Evolutionary conservation across 1,140 invertebrate species (phyloP), one percentile per base, ranked within the genome.

Genomic region (Lanistes nyassanus): DNA sequence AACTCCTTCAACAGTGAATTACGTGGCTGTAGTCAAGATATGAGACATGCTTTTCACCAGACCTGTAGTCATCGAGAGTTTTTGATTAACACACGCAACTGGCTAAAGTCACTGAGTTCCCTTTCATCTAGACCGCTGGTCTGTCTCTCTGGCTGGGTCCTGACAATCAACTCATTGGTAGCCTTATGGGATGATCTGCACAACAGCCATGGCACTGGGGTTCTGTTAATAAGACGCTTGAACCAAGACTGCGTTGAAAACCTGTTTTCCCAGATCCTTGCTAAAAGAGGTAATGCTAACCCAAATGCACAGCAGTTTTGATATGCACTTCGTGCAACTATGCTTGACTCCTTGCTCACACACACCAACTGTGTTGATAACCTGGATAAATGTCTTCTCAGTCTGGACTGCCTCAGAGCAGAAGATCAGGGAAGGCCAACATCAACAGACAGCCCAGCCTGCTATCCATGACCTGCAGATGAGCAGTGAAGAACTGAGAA

Each of bases 221-320:
- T 34, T 36, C 65, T 67, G 11, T 36, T 31, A 26, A 67, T 36
- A 7, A 67, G 31, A 36, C 65, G 65, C 65, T 26, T 67, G 19
- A 67, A 67, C 65, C 65, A 67, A 67, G 65, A 67, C 65, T 67
- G 37, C 65, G 37, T 67, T 67, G 65, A 67, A 37, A 67, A 67
- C 65, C 31, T 67, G 26, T 67, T 67, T 31, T 67, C 65, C 7
- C 26, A 34, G 34, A 67, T 67, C 11, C 65, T 26, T 11, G 65
- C 26, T 34, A 67, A 67, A 37, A 36, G 65, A 26, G 65, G 65
- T n/a, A n/a, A n/a, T n/a, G n/a, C n/a, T n/a, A n/a, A n/a, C n/a
- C n/a, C n/a, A n/a, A n/a, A n/a, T n/a, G n/a, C n/a, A n/a, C n/a
- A n/a, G n/a, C n/a, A n/a, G n/a, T n/a, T n/a, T n/a, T n/a, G n/a